These are phyloP conservation scores for Zoanthus sociatus DNA, from an alignment of 92 coral and sea anemone species.

Conservation along the genomic window DNA sequence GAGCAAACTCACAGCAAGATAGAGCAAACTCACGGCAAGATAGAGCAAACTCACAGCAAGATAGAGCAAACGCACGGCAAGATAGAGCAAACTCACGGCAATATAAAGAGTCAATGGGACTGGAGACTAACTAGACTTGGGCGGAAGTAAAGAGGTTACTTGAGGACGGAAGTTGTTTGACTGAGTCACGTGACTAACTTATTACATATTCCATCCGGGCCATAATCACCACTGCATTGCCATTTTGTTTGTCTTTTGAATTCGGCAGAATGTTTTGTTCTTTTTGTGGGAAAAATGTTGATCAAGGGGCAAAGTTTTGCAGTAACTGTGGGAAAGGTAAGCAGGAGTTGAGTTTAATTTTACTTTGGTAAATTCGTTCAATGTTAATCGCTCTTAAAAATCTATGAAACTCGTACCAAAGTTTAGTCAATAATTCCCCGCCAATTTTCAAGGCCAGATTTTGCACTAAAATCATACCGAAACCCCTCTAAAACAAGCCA, in stretches of 20 bases:
- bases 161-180: neutral
- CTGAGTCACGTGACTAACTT: neutral
- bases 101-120: neutral
- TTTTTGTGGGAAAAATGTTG: conserved; percentile 9
- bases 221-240: neutral
- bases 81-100: too few relatives aligned
- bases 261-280: too few relatives aligned
- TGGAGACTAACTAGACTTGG: neutral
- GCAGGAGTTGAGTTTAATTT: conserved; percentile 27
- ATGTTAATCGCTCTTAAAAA: conserved; percentile 31
- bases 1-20: too few relatives aligned
- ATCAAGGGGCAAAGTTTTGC: conserved; percentile 39
- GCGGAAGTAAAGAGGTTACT: neutral
- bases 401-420: conserved; percentile 29
- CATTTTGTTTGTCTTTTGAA: too few relatives aligned
- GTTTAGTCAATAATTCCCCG: conserved; percentile 35
- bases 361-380: conserved; percentile 17
- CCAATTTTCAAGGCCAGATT: conserved; percentile 13
- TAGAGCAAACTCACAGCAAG: too few relatives aligned
- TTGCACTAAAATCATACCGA: conserved; percentile 21
- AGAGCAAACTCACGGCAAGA: too few relatives aligned
- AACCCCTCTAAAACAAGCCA: too few relatives aligned
- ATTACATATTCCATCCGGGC: neutral
- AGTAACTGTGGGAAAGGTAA: conserved; percentile 38
- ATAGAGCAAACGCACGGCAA: too few relatives aligned